Evolutionary conservation across 2,888 invertebrate species (phyloP).

Genomic region (Lasioglossum villosulum): DNA sequence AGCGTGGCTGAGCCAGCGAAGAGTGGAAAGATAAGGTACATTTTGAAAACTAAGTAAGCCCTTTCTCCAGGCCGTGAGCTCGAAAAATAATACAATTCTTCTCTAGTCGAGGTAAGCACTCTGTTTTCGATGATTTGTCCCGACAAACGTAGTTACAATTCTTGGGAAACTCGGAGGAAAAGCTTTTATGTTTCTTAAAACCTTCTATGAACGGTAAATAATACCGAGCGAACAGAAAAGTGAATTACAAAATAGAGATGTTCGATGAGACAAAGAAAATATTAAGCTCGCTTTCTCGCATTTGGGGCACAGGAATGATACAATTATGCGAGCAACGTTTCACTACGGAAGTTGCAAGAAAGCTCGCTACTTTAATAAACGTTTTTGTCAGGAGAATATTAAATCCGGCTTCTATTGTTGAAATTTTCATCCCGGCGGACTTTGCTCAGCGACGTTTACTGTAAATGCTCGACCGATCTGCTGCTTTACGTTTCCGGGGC

Average conservation of each 20-base stretch:
- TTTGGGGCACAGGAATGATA: background rate
- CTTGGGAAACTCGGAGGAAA: background rate
- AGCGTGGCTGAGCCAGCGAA: background rate
- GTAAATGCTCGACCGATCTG: background rate
- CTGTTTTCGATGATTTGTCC: background rate
- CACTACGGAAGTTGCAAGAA: background rate
- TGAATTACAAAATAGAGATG: background rate
- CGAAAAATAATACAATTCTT: conserved; percentile 1
- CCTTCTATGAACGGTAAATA: background rate
- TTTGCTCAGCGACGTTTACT: background rate
- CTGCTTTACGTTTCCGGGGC: background rate
- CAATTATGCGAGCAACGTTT: background rate
- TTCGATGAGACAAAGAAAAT: background rate
- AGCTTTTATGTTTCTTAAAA: background rate
- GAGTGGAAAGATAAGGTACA: background rate
- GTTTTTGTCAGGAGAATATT: background rate
- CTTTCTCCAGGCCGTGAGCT: background rate
- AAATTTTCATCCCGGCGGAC: background rate
- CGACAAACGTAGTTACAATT: background rate
- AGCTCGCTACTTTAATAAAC: background rate
- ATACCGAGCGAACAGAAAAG: background rate
- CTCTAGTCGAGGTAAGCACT: background rate
- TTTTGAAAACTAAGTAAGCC: conserved; percentile 3
- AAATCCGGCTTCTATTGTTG: background rate
- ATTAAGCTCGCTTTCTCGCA: background rate